A percentile compares a stretch with the other conserved stretches of the same genome.
Conservation (phyloP, 2,113 vertebrate species). For the Paramisgurnus dabryanus region DNA sequence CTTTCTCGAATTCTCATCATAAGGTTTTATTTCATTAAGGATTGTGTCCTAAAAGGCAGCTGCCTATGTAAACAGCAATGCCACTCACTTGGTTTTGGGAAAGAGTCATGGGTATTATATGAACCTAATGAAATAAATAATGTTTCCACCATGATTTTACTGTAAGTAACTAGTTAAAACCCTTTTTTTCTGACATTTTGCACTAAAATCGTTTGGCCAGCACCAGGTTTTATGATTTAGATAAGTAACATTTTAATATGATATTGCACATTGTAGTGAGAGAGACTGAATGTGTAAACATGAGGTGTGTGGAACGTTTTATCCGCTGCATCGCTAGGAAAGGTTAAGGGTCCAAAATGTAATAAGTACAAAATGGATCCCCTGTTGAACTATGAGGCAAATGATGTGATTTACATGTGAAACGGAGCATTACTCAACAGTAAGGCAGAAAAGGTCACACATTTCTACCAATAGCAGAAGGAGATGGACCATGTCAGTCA, state of each 20-base stretch:
- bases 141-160: neutral
- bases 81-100: neutral
- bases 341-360: conserved; percentile 36
- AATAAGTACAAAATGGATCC: conserved; percentile 60
- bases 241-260: neutral
- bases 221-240: neutral
- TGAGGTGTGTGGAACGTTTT: conserved; percentile 38
- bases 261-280: conserved; percentile 47
- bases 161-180: neutral
- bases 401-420: conserved; percentile 63
- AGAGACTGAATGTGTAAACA: conserved; percentile 43
- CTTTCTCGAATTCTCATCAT: too few relatives aligned
- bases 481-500: neutral
- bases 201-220: neutral
- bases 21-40: too few relatives aligned
- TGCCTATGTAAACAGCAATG: too few relatives aligned
- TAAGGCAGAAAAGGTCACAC: conserved; percentile 17
- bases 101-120: neutral
- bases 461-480: conserved; percentile 20
- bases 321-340: conserved; percentile 37
- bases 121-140: neutral
- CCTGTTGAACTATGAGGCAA: conserved; percentile 60
- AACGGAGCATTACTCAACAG: conserved; percentile 42
- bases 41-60: too few relatives aligned
- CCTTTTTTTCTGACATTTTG: neutral